Conservation (phyloP, 2,888 invertebrate species). For the Lycophotia porphyrea region DNA sequence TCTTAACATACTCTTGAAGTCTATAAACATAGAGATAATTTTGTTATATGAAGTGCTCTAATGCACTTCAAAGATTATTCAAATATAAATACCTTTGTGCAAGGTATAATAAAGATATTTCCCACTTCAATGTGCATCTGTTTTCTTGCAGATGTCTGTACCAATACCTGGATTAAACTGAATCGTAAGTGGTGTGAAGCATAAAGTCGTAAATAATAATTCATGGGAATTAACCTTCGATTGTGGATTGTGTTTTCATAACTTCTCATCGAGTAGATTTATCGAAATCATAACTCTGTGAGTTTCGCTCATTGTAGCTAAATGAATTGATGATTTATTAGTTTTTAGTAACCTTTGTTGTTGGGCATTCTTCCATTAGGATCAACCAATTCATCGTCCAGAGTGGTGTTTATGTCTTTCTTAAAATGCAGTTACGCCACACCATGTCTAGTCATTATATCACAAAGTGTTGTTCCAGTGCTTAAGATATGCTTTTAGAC, state of each 20-base stretch:
- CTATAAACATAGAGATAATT: conserved; percentile 21
- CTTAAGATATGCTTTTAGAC: background rate
- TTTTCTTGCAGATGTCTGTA: conserved; percentile 60
- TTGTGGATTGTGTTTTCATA: conserved; percentile 46
- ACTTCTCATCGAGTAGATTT: conserved; percentile 4
- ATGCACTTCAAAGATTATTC: conserved; percentile 47
- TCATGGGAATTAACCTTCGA: conserved; percentile 34
- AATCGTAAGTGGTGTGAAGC: conserved; percentile 58
- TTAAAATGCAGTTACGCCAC: background rate
- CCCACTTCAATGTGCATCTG: conserved; percentile 39
- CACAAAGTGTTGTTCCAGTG: background rate
- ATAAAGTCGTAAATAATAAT: conserved; percentile 45
- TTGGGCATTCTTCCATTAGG: background rate
- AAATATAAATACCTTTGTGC: conserved; percentile 28
- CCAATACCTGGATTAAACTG: conserved; percentile 54
- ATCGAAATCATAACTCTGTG: conserved; percentile 2
- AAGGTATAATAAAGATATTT: conserved; percentile 37
- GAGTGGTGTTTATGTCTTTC: background rate
- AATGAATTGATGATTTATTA: background rate
- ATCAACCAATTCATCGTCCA: conserved; percentile 4
- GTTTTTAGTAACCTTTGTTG: background rate
- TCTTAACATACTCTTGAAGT: conserved; percentile 20
- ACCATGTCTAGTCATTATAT: background rate
- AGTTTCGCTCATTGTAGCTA: background rate
- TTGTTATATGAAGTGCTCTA: conserved; percentile 28